Evolutionary conservation across 92 coral and sea anemone genomes (phyloP), one percentile per base, ranked within the genome.

Genomic region (Pocillopora meandrina): DNA sequence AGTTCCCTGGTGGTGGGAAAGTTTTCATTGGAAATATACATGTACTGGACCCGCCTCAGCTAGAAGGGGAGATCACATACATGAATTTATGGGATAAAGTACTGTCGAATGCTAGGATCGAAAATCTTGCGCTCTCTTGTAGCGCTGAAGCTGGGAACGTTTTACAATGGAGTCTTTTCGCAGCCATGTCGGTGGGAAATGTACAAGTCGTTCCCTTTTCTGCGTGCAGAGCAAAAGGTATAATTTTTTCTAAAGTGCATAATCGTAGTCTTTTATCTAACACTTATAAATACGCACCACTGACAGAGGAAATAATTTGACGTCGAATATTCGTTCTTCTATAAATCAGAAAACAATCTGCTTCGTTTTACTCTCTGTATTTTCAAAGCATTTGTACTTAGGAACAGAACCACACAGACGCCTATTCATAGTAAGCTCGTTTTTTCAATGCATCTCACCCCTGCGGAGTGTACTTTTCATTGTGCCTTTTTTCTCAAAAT

Each of bases 41-140:
- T 2, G 21, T 18, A 2, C 17, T 12, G 17, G 57, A 10, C 4
- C 16, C 49, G 52, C 5, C 20, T 5, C 72, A 20, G 42, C 55
- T 64, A 42, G 62, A 42, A 19, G 72, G 72, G 15, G 60, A 83
- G 58, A 31, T 87, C 19, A 79, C 86, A 10, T 75, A 78, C 84
- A 58, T 90, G 72, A 74, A 87, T 72, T 33, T 90, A 74, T 90
- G 93, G 93, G 88, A 90, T 63, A 31, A 52, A 14, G 77, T 74
- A 12, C 58, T 68, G 13, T 14, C 73, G 15, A 69, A 59, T 1
- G 57, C 68, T 58, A 14, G 56, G 0, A 86, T 90, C 58, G 65
- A 58, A 56, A 36, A 14, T 55, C 70, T 76, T 16, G 84, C 86
- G 35, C 61, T 42, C 21, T 82, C 70, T 12, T 86, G 85, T 13